Conservation (phyloP, 2,113 vertebrate genomes). For the Hydropotes inermis region DNA sequence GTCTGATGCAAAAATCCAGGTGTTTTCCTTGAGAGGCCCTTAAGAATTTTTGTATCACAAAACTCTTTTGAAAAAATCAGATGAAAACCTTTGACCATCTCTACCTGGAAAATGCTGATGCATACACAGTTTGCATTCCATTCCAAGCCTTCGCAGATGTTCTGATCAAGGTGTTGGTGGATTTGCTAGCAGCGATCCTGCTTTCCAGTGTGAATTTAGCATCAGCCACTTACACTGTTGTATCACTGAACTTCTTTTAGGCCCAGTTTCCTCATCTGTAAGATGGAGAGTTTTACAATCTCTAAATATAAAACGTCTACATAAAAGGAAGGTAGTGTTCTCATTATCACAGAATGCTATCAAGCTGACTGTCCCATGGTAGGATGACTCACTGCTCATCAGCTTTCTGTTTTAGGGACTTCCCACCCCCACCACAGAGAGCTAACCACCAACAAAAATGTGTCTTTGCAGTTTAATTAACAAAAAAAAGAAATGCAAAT, state of each 20-base stretch:
- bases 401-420: slow-evolving; percentile 30
- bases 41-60: not conserved
- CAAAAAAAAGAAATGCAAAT: not conserved
- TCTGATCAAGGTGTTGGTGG: not conserved
- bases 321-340: not conserved
- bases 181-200: not conserved
- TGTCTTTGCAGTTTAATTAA: not conserved
- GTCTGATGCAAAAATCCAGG: not conserved
- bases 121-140: not conserved
- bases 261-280: not conserved
- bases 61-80: not conserved
- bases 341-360: not conserved
- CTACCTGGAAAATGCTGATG: not conserved
- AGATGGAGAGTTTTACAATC: not conserved
- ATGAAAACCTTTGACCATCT: not conserved
- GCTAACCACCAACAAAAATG: not conserved
- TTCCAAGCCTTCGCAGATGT: not conserved
- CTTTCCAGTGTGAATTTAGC: no score
- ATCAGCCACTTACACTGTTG: not conserved
- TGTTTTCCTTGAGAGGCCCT: not conserved
- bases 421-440: not conserved
- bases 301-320: not conserved
- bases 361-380: not conserved
- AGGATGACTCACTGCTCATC: not conserved
- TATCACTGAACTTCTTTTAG: not conserved